Evolutionary conservation across 2,888 invertebrate species (phyloP).

Genomic region (Anarsia innoxiella): DNA sequence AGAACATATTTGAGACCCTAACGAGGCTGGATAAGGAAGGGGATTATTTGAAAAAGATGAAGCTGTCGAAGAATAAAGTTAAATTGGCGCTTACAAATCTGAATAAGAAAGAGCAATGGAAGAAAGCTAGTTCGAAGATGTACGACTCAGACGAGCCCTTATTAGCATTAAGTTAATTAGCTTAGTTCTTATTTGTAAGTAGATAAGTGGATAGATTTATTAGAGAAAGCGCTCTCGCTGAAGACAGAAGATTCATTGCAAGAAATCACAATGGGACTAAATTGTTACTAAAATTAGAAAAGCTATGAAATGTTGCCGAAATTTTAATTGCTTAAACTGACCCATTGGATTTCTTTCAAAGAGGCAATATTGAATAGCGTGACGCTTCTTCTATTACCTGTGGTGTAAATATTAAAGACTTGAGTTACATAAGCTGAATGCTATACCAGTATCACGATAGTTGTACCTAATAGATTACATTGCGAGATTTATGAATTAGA

Average conservation of each 20-base stretch:
- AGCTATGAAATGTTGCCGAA: conserved; percentile 2
- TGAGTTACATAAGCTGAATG: conserved; percentile 55
- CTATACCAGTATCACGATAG: too few species aligned
- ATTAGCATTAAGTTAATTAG: conserved; percentile 77
- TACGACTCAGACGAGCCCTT: conserved; percentile 78
- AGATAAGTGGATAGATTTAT: conserved; percentile 14
- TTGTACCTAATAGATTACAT: too few species aligned
- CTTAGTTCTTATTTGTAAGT: conserved; percentile 7
- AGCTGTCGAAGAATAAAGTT: conserved; percentile 77
- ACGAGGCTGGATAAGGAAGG: conserved; percentile 78
- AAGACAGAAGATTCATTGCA: background rate
- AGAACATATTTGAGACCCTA: conserved; percentile 88
- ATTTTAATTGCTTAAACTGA: conserved; percentile 5
- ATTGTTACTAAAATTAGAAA: conserved; percentile 1
- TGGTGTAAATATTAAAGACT: conserved; percentile 59
- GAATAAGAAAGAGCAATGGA: conserved; percentile 66
- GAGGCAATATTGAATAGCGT: conserved; percentile 4
- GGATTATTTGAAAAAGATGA: conserved; percentile 52
- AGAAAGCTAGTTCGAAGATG: conserved; percentile 53
- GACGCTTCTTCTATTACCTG: conserved; percentile 11
- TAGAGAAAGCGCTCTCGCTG: conserved; percentile 3
- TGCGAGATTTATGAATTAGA: too few species aligned
- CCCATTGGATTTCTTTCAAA: conserved; percentile 1
- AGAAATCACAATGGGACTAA: background rate
- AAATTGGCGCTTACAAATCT: conserved; percentile 75